Evolutionary conservation across 2,888 invertebrate species (phyloP).

Genomic region (Papilio gigon): DNA sequence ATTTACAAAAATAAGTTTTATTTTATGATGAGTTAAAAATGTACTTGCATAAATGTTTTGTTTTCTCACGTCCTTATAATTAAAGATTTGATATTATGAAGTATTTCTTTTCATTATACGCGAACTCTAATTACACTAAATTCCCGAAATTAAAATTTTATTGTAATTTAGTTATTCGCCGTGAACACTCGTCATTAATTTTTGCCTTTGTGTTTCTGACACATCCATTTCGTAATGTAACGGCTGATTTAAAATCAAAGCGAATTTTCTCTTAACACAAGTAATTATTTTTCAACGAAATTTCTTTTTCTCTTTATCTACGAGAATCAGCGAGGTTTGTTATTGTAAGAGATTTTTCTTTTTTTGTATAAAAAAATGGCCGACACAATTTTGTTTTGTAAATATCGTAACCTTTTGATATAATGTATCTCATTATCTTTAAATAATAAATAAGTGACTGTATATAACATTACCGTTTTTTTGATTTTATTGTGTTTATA

Average conservation of each 20-base stretch:
- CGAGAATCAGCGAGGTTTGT: not conserved
- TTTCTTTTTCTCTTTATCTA: constrained; percentile 8
- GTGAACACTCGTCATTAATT: not conserved
- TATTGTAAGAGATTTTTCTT: constrained; percentile 6
- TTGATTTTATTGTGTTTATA: too few relatives aligned
- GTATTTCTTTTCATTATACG: not conserved
- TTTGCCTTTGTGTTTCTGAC: constrained; percentile 1
- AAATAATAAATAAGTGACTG: not conserved
- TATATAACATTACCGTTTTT: not conserved
- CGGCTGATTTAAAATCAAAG: constrained; percentile 8
- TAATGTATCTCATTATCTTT: constrained; percentile 7
- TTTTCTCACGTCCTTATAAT: too few relatives aligned
- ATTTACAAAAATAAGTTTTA: not conserved
- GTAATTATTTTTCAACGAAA: not conserved
- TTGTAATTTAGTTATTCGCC: not conserved
- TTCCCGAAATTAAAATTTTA: not conserved
- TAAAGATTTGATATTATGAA: too few relatives aligned
- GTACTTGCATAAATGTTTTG: not conserved
- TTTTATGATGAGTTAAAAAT: not conserved
- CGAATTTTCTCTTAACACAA: not conserved
- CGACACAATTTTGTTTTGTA: constrained; percentile 7
- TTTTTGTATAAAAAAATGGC: not conserved
- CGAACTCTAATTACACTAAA: not conserved
- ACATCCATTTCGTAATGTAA: constrained; percentile 7
- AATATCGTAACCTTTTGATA: constrained; percentile 9